Conservation (phyloP, 2,888 invertebrate species). For the Nemurella pictetii region DNA sequence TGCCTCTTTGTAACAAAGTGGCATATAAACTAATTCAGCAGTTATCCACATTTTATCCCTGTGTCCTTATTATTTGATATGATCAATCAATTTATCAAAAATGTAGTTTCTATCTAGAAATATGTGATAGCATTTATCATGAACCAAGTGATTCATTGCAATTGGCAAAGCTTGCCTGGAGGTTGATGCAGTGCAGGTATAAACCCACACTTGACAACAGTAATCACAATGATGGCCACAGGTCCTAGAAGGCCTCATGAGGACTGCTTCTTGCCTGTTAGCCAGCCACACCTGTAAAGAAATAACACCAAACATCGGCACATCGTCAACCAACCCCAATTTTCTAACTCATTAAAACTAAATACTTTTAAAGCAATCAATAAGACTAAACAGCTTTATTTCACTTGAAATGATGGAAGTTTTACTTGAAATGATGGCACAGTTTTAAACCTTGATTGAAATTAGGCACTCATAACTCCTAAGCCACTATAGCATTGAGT, state of each 20-base stretch:
- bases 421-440: no score
- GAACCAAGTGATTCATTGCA: not conserved
- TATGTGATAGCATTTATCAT: not conserved
- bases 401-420: no score
- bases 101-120: conserved; percentile 4
- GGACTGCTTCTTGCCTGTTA: not conserved
- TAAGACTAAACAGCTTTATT: no score
- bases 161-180: not conserved
- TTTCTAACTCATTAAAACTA: not conserved
- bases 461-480: no score
- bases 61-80: conserved; percentile 27
- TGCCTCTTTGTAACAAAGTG: not conserved
- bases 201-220: not conserved
- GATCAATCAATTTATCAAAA: conserved; percentile 21
- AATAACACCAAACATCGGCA: not conserved
- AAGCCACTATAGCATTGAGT: no score
- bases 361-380: no score
- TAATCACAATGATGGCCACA: not conserved
- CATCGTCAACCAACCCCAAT: not conserved
- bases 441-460: no score
- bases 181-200: not conserved
- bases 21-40: not conserved
- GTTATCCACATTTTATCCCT: conserved; percentile 7
- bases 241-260: not conserved
- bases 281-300: not conserved